A percentile compares a stretch with the other conserved stretches of the same genome.
These are phyloP conservation scores for Lepidochitona cinerea DNA, from an alignment of 2,888 invertebrate species.

Conservation along the genomic window DNA sequence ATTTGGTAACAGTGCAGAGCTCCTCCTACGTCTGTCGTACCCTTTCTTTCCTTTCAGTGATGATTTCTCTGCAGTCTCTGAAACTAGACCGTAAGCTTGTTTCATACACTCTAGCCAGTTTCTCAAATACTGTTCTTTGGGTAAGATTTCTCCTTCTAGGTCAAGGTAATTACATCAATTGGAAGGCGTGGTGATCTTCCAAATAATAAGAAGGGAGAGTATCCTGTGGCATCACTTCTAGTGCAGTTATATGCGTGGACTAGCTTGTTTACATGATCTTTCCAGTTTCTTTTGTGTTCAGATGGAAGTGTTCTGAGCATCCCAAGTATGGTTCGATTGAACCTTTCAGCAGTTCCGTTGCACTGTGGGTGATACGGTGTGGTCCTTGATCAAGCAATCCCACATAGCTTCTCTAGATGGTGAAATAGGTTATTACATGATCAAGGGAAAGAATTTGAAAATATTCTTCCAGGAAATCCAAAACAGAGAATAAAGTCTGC, in stretches of 20 bases:
- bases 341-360: neutral
- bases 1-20: neutral
- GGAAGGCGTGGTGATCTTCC: constrained; percentile 4
- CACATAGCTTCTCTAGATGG: neutral
- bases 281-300: constrained; percentile 4
- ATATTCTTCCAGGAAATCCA: constrained; percentile 5
- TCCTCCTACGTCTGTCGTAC: neutral
- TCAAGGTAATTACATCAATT: neutral
- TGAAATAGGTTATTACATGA: neutral
- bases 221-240: neutral
- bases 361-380: constrained; percentile 4
- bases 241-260: constrained; percentile 9
- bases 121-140: too few relatives aligned
- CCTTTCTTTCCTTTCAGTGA: neutral
- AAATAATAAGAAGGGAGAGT: constrained; percentile 2
- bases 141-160: too few relatives aligned
- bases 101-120: neutral
- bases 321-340: constrained; percentile 1
- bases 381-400: neutral
- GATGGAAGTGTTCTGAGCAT: too few relatives aligned
- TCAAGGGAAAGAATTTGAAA: too few relatives aligned
- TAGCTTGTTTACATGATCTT: constrained; percentile 2
- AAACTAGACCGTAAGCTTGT: neutral
- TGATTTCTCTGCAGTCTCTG: neutral
- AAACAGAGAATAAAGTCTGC: neutral